Conservation (phyloP, 23 tunicate species). For the Trididemnum miniatum region DNA sequence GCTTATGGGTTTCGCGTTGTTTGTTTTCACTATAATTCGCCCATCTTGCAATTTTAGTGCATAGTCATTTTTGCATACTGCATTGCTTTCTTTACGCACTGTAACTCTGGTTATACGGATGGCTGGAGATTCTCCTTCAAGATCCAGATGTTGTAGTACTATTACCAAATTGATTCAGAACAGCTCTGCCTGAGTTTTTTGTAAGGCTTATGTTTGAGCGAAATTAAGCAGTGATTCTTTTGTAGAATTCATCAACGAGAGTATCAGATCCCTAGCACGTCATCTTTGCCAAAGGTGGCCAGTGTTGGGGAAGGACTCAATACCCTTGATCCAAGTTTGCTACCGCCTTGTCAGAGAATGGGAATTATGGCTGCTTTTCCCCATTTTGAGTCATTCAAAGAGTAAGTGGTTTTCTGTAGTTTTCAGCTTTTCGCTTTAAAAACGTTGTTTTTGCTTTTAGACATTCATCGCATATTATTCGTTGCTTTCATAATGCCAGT, state of each 20-base stretch:
- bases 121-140: too few relatives aligned
- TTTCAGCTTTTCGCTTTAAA: background rate
- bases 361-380: slow-evolving; percentile 95
- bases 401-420: slow-evolving; percentile 44
- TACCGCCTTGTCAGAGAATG: slow-evolving; percentile 96
- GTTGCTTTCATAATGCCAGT: slow-evolving; percentile 80
- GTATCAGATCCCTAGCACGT: slow-evolving; percentile 84
- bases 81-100: too few relatives aligned
- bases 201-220: too few relatives aligned
- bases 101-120: too few relatives aligned
- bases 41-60: too few relatives aligned
- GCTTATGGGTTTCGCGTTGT: too few relatives aligned
- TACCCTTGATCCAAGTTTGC: slow-evolving; percentile 64
- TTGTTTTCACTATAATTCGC: too few relatives aligned
- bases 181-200: too few relatives aligned
- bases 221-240: too few relatives aligned
- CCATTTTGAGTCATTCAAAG: slow-evolving; percentile 63
- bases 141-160: too few relatives aligned
- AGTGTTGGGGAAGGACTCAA: slow-evolving; percentile 96
- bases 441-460: slow-evolving; percentile 24
- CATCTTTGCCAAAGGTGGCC: slow-evolving; percentile 92
- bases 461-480: slow-evolving; percentile 54
- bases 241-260: slow-evolving; percentile 83
- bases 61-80: too few relatives aligned
- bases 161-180: too few relatives aligned